Conservation (phyloP, 2,113 vertebrate genomes). For the Myrmophylax atrothorax region DNA sequence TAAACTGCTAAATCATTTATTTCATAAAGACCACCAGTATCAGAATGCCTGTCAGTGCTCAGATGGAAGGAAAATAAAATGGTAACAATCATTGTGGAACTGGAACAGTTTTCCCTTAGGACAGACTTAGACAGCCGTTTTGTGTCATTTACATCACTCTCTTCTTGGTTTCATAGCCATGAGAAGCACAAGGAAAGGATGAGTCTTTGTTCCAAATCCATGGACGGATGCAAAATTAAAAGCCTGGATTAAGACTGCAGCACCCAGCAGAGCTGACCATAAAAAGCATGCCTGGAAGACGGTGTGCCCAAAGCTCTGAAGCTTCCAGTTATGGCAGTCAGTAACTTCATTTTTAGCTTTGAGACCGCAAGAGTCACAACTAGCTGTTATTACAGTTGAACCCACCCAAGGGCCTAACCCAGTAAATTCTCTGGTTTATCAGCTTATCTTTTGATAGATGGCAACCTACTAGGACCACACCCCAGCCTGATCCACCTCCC, state of each 20-base stretch:
- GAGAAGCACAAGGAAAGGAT: not conserved
- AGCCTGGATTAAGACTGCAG: not conserved
- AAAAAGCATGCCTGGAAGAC: not conserved
- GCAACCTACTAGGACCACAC: not conserved
- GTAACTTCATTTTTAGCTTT: not conserved
- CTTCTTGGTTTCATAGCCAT: not conserved
- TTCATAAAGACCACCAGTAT: not conserved
- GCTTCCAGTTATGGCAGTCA: not conserved
- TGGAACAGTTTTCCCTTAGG: not conserved
- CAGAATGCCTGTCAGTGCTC: not conserved
- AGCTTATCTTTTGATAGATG: not conserved
- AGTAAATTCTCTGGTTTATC: not conserved
- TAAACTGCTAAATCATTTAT: not conserved
- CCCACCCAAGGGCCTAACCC: not conserved
- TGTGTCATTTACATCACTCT: not conserved
- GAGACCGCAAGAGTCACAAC: not conserved
- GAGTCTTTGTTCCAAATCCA: not conserved
- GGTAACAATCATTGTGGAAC: not conserved
- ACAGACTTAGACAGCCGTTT: not conserved
- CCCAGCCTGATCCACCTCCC: not conserved
- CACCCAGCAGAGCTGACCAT: not conserved
- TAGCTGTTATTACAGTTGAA: not conserved
- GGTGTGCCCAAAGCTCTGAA: not conserved
- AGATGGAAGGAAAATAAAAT: not conserved
- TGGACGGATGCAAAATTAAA: not conserved